Evolutionary conservation across 2,797 vertebrate genomes (phyloP).

Genomic region (Acestrorhynchus altus): DNA sequence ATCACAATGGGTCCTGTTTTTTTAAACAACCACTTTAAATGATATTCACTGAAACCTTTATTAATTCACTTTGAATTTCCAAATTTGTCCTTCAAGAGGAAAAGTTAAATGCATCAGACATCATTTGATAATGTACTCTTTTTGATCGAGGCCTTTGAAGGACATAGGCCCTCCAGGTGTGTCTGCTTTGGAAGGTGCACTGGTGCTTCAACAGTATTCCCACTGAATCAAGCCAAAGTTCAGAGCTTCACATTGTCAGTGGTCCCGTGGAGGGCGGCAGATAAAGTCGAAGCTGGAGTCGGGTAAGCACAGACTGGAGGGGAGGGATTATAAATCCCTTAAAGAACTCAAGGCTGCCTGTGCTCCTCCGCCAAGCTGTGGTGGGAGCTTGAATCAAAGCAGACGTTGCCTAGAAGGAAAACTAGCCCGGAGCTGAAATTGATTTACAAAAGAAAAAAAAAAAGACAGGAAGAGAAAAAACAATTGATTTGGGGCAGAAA

Average conservation of each 20-base stretch:
- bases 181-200: slow-evolving; percentile 49
- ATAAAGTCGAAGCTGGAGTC: slow-evolving; percentile 59
- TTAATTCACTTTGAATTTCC: slow-evolving; percentile 24
- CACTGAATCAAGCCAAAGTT: slow-evolving; percentile 16
- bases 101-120: slow-evolving; percentile 13
- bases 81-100: slow-evolving; percentile 13
- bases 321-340: slow-evolving; percentile 69
- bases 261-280: slow-evolving; percentile 37
- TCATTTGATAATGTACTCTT: slow-evolving; percentile 61
- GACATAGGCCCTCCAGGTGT: slow-evolving; percentile 72
- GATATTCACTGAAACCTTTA: background rate
- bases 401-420: slow-evolving; percentile 75
- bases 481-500: slow-evolving; percentile 64
- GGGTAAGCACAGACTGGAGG: slow-evolving; percentile 62
- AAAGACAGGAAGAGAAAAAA: slow-evolving; percentile 43
- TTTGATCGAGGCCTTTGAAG: slow-evolving; percentile 74
- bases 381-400: slow-evolving; percentile 78
- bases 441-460: slow-evolving; percentile 68
- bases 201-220: slow-evolving; percentile 15
- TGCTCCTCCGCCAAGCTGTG: slow-evolving; percentile 54
- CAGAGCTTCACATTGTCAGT: slow-evolving; percentile 26
- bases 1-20: background rate
- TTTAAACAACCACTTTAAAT: background rate
- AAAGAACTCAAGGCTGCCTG: slow-evolving; percentile 74
- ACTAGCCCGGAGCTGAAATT: slow-evolving; percentile 75